Base-by-base conservation (phyloP, 2,888 invertebrate species). In the Euplexia lucipara region DNA sequence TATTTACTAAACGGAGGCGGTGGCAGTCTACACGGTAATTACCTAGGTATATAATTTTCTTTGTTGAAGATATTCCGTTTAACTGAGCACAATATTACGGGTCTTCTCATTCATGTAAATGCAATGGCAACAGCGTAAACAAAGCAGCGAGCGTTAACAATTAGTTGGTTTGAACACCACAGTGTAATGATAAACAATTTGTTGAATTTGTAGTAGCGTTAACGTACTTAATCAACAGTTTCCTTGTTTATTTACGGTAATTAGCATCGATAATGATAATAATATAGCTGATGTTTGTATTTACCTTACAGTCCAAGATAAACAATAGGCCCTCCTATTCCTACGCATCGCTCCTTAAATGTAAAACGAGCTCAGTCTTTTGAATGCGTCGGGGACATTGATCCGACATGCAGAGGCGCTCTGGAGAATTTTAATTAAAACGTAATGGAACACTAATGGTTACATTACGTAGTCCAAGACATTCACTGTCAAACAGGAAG, bases 171-270 rank as follows among this genome's bases (percentile, higher is more conserved):
- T 60, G 60, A 65, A 22, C 57, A 60, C 78, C 4, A 47, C 6
- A 47, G 30, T 39, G 53, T 67, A 58, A 52, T 53, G 56, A 65
- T 72, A 72, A 65, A 74, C 78, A 71, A 60, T 62, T 61, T 47
- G 67, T 42, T 66, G 51, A 59, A 66, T 59, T 71, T 70, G 57
- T 70, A 71, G 48, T 42, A 62, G 47, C 69, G 32, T 37, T 37
- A 47, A 60, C 65, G 60, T 57, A 71, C 66, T 57, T 65, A 49
- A 77, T 74, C 70, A 73, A 76, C 71, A 75, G 71, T 63, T 65
- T 53, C 53, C 60, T 52, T 74, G 57, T 74, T 74, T 74, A 48
- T 57, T 41, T 75, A 72, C 39, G 12, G 61, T 62, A 75, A 72
- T 62, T 62, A 57, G 42, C 20, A 48, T 42, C 45, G 51, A 56